A percentile compares a stretch with the other conserved stretches of the same genome.
These are phyloP conservation scores for Pempheris klunzingeri DNA, from an alignment of 2,797 vertebrate genomes.

Conservation along the genomic window DNA sequence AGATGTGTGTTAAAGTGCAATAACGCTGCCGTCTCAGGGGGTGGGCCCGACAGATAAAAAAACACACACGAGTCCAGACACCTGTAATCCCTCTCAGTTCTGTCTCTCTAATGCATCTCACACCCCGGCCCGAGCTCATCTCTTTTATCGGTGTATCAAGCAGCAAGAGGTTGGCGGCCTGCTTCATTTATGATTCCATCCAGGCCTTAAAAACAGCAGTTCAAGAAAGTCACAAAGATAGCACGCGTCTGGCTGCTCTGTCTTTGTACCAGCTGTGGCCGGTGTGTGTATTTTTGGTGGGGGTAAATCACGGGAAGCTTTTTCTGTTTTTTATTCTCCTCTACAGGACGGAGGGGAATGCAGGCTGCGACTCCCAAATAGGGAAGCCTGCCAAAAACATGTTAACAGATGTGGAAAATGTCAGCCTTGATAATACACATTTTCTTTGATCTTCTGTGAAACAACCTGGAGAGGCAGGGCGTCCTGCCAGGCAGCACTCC, in stretches of 20 bases:
- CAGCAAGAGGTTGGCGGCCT: constrained; percentile 43
- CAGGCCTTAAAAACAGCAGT: constrained; percentile 39
- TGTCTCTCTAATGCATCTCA: constrained; percentile 49
- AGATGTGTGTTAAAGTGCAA: constrained; percentile 47
- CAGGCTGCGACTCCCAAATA: constrained; percentile 16
- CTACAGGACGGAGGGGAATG: constrained; percentile 11
- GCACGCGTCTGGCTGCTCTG: constrained; percentile 46
- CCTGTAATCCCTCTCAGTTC: constrained; percentile 67
- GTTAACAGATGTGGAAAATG: constrained; percentile 65
- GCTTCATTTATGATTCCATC: constrained; percentile 46
- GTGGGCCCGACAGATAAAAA: constrained; percentile 58
- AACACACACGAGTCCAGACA: constrained; percentile 63
- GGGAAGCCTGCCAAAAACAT: constrained; percentile 33
- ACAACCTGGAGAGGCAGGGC: constrained; percentile 42
- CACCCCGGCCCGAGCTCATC: constrained; percentile 39
- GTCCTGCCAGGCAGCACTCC: constrained; percentile 21
- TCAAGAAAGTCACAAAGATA: constrained; percentile 59
- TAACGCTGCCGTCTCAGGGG: constrained; percentile 42
- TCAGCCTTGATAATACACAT: constrained; percentile 59
- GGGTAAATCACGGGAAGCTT: constrained; percentile 39
- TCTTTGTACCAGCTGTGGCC: constrained; percentile 28
- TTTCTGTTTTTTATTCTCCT: constrained; percentile 35
- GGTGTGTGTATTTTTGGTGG: constrained; percentile 29
- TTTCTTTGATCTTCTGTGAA: constrained; percentile 68
- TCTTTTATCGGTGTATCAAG: constrained; percentile 66